Evolutionary conservation across 2,113 vertebrate species (phyloP).

Genomic region (Varanus salvator): DNA sequence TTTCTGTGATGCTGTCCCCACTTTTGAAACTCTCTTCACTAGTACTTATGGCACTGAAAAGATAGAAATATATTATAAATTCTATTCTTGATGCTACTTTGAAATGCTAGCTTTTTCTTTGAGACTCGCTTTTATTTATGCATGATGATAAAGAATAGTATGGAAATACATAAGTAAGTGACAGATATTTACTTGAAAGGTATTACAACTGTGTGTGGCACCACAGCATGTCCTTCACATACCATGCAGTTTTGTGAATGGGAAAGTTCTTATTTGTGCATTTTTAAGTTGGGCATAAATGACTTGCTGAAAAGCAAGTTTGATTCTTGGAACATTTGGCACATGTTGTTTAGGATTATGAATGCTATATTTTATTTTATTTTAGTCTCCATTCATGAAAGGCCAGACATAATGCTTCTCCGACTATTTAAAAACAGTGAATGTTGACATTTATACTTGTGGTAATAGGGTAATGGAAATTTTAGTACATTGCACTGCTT

Average conservation of each 20-base stretch:
- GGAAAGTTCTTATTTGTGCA: not conserved
- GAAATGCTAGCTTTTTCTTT: not conserved
- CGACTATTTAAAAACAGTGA: slow-evolving; percentile 11
- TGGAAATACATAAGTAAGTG: not conserved
- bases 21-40: not conserved
- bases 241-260: not conserved
- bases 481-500: slow-evolving; percentile 6
- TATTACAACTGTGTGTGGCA: not conserved
- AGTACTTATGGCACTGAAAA: too few species aligned
- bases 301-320: not conserved
- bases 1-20: not conserved
- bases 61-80: too few species aligned
- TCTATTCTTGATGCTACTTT: not conserved
- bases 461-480: slow-evolving; percentile 20
- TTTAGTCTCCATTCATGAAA: too few species aligned
- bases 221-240: not conserved
- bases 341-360: not conserved
- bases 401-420: not conserved
- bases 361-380: not conserved
- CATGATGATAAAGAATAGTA: not conserved
- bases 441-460: not conserved
- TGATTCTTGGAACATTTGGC: too few species aligned
- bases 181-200: not conserved
- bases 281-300: not conserved
- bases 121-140: not conserved